Evolutionary conservation across 2,113 vertebrate genomes (phyloP), one percentile per base, ranked within the genome.

Genomic region (Hyla sarda): DNA sequence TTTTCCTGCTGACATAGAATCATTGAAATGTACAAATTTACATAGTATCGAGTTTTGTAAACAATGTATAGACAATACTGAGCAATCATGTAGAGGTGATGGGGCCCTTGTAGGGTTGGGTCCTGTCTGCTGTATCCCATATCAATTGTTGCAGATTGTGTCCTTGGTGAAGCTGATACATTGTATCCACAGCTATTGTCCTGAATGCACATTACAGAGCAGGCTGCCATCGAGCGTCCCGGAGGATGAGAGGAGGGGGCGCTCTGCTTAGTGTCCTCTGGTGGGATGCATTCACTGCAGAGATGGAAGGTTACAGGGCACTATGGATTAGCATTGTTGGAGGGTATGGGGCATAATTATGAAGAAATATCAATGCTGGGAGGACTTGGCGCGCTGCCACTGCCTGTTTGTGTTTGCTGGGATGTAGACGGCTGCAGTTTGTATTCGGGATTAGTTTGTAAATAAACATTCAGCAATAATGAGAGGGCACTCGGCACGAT

Each of bases 381-480:
- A 85, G 56, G 17, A 76, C 41, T 85, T 85, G 83, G 74, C 74
- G 21, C 74, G 21, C 41, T 67, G 54, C 58, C 60, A 85, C 47
- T n/a, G 34, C 78, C n/a, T 79, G 82, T 83, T 82, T 72, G 17
- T 79, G 82, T 73, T 82, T 72, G 17, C 4, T 25, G 19, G 56
- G 73, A 78, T 76, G 23, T 72, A 28, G 76, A 62, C 62, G 65
- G 58, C 52, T 48, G 74, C 83, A 23, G 73, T 77, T 84, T 85
- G 60, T 85, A 69, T 85, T 85, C 75, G 25, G 83, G 83, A 85
- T 85, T 85, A 85, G 28, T 17, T 85, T 54, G 47, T 78, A 79
- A 85, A 78, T 78, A 85, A 85, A 85, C 75, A 78, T 69, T 28
- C 21, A n/a, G 83, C 11, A 69, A 52, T 65, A 79, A 85, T 69